Evolutionary conservation across 1,140 invertebrate species (phyloP).

Genomic region (Tetramorium simillimum): DNA sequence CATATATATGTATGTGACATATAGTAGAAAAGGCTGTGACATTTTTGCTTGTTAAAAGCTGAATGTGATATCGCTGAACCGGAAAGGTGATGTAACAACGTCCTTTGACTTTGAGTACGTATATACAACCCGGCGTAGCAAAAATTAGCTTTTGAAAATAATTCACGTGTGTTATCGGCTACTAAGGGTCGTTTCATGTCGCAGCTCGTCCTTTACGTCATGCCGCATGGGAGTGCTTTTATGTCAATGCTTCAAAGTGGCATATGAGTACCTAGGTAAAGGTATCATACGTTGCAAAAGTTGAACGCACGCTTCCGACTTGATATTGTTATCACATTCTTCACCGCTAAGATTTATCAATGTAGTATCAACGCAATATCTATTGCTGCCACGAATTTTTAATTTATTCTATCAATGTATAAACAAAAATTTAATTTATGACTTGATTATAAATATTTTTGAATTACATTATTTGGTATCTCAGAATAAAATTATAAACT

Average conservation of each 20-base stretch:
- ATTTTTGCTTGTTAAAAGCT: conserved; percentile 72
- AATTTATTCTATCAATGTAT: not conserved
- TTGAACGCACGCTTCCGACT: conserved; percentile 10
- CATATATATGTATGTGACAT: conserved; percentile 28
- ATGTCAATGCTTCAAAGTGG: conserved; percentile 84
- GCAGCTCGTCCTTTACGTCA: conserved; percentile 82
- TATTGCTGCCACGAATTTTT: not conserved
- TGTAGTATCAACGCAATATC: not conserved
- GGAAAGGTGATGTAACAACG: conserved; percentile 68
- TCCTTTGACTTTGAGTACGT: conserved; percentile 82
- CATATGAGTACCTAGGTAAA: conserved; percentile 71
- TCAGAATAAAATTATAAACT: not conserved
- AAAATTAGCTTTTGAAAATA: conserved; percentile 85
- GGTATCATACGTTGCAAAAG: conserved; percentile 74
- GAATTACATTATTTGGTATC: not conserved
- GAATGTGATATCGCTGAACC: conserved; percentile 32
- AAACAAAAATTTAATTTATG: not conserved
- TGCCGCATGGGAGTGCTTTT: conserved; percentile 79
- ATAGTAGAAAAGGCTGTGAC: conserved; percentile 62
- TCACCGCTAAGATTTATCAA: not conserved
- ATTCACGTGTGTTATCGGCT: conserved; percentile 85
- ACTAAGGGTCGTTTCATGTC: conserved; percentile 85
- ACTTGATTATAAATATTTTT: not conserved
- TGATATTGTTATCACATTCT: not conserved
- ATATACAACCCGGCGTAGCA: conserved; percentile 69